Evolutionary conservation across 2,888 invertebrate species (phyloP).

Genomic region (Troides oblongomaculatus): DNA sequence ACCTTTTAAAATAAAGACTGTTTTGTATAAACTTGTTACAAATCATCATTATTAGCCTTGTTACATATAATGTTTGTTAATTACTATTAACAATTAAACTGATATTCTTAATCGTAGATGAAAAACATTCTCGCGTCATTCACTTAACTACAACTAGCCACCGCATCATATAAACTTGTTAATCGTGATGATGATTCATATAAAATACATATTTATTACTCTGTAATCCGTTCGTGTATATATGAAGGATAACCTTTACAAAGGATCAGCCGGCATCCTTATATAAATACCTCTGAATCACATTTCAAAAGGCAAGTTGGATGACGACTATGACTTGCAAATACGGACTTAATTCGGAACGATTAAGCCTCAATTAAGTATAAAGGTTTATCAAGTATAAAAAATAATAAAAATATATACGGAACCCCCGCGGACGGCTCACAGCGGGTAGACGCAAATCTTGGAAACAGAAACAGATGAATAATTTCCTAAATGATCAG

Average conservation of each 20-base stretch:
- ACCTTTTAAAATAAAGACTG: background rate
- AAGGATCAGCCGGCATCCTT: background rate
- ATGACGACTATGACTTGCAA: slow-evolving; percentile 21
- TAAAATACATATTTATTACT: too few relatives aligned
- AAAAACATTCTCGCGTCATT: too few relatives aligned
- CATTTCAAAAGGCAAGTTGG: background rate
- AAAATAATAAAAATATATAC: slow-evolving; percentile 20
- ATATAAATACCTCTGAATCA: slow-evolving; percentile 2
- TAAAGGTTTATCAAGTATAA: slow-evolving; percentile 12
- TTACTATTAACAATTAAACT: too few relatives aligned
- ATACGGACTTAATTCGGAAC: slow-evolving; percentile 18
- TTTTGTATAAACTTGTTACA: too few relatives aligned
- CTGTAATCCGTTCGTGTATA: too few relatives aligned
- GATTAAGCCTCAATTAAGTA: slow-evolving; percentile 25
- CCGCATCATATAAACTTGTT: too few relatives aligned
- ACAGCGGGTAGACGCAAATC: slow-evolving; percentile 28
- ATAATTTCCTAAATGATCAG: slow-evolving; percentile 19
- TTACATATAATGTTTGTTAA: too few relatives aligned
- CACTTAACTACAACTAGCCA: too few relatives aligned
- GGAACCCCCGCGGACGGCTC: slow-evolving; percentile 26
- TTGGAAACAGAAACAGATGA: slow-evolving; percentile 13
- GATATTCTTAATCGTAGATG: too few relatives aligned
- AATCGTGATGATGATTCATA: too few relatives aligned
- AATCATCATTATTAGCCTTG: too few relatives aligned
- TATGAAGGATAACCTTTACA: too few relatives aligned